phyloP scores from a whole-genome alignment of 2,888 invertebrate genomes.

The Schizaphis graminum region DNA sequence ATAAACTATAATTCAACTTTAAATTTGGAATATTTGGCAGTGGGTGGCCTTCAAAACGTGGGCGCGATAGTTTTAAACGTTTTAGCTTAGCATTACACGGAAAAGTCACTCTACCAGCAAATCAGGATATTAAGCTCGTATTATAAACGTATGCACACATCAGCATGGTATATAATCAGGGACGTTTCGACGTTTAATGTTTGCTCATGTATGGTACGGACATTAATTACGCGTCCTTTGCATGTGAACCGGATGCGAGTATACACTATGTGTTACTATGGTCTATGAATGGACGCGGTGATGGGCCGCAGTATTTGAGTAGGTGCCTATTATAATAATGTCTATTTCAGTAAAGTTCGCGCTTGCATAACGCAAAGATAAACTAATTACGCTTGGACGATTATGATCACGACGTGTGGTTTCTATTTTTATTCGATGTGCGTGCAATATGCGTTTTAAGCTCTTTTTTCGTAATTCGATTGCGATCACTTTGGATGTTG shows the following conservation, averaged over 20 bases:
- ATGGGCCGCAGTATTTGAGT: neutral
- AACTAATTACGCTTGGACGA: neutral
- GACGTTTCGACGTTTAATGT: constrained; percentile 30
- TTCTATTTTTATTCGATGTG: neutral
- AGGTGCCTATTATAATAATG: neutral
- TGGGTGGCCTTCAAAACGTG: neutral
- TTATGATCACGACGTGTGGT: neutral
- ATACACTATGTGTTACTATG: neutral
- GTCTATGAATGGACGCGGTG: neutral
- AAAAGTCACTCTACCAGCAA: neutral
- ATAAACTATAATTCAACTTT: neutral
- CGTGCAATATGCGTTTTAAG: neutral
- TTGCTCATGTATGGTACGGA: neutral
- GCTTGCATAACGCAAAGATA: neutral
- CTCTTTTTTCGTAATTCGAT: neutral
- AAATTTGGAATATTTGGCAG: neutral
- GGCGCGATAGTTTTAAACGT: neutral
- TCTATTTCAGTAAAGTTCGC: neutral
- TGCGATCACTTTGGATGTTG: neutral
- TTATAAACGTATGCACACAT: neutral
- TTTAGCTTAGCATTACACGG: neutral
- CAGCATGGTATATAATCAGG: neutral
- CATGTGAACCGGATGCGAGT: neutral
- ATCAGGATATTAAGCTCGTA: neutral
- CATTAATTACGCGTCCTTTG: neutral